These are phyloP conservation scores for Himantopus leucocephalus DNA, from an alignment of 2,113 vertebrate genomes.

Conservation along the genomic window DNA sequence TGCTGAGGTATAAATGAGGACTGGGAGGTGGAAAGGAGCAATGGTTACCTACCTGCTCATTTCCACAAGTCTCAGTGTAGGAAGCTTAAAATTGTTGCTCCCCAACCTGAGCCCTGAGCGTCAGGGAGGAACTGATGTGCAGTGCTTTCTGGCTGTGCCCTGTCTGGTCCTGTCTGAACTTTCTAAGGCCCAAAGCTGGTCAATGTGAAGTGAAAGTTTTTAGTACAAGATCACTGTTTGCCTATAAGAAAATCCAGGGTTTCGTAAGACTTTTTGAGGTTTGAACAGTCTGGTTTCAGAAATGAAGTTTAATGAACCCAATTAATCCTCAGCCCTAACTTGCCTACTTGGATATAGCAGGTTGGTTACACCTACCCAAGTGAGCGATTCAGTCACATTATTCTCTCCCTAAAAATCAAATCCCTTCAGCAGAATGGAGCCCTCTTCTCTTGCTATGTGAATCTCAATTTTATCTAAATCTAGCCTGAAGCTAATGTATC, in stretches of 20 bases:
- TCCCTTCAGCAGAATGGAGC: neutral
- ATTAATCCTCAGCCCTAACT: neutral
- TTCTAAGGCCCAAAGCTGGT: neutral
- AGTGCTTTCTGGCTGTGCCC: neutral
- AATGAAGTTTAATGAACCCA: neutral
- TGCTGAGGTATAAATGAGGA: neutral
- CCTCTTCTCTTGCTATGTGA: neutral
- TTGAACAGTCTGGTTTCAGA: neutral
- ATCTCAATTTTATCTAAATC: neutral
- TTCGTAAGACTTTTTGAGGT: neutral
- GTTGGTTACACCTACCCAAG: neutral
- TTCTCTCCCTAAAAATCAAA: neutral
- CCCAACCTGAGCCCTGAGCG: neutral
- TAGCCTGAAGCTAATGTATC: neutral
- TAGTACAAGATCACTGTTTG: no score
- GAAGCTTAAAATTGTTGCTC: neutral
- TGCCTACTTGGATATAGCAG: neutral
- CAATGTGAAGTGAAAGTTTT: neutral
- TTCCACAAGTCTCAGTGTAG: neutral
- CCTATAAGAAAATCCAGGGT: neutral
- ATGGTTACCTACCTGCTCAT: neutral
- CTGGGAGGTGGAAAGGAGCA: neutral
- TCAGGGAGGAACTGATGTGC: neutral
- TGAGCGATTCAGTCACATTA: neutral
- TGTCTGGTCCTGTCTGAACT: neutral